These are phyloP conservation scores for Chanos chanos DNA, from an alignment of 2,797 vertebrate genomes.

Conservation along the genomic window DNA sequence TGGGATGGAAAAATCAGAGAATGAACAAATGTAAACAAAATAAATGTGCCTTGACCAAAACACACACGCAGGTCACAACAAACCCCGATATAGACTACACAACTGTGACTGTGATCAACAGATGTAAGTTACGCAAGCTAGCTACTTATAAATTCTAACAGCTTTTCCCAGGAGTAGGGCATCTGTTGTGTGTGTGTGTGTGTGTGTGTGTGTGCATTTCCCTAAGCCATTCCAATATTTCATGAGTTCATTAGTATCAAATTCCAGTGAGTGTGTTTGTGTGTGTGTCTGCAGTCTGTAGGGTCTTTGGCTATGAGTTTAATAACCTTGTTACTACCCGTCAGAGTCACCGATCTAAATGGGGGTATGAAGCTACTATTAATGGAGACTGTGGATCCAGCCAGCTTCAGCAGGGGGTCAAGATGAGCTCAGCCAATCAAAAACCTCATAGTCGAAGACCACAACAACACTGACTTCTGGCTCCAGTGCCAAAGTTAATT, in stretches of 20 bases:
- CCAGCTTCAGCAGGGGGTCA: constrained; percentile 29
- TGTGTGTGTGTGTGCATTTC: background rate
- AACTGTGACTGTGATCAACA: background rate
- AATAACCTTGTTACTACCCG: constrained; percentile 71
- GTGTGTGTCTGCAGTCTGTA: background rate
- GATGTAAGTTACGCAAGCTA: constrained; percentile 13
- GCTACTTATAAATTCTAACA: background rate
- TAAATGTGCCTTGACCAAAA: background rate
- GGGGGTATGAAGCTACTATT: constrained; percentile 50
- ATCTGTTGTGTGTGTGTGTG: background rate
- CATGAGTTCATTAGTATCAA: background rate
- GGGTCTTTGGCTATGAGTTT: constrained; percentile 46
- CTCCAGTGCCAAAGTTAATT: no score
- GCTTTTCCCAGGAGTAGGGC: background rate
- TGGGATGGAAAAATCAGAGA: no score
- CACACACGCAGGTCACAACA: background rate
- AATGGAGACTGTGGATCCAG: constrained; percentile 25
- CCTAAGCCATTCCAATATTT: background rate
- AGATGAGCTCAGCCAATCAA: constrained; percentile 16
- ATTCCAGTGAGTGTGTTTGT: background rate
- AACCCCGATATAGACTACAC: background rate
- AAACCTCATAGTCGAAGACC: background rate
- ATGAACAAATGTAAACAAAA: no score
- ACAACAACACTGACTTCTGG: background rate
- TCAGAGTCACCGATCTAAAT: constrained; percentile 51